Base-by-base conservation (phyloP, 2,797 vertebrate genomes). In the Chrosomus eos region DNA sequence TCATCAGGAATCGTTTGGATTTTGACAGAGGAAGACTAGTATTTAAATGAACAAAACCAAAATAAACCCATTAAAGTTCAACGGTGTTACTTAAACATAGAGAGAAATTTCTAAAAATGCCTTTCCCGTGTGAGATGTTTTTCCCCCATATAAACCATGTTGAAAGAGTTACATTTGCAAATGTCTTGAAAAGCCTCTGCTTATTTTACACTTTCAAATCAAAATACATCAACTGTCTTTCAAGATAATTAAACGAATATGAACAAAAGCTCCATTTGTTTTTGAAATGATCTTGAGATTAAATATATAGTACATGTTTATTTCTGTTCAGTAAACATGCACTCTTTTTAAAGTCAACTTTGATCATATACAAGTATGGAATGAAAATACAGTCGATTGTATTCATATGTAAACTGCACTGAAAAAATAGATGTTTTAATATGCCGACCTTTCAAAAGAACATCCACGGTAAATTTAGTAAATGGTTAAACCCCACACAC, bases 141-240 rank as follows among this genome's bases (percentile, higher is more conserved):
- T 1, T 21, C 13, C 21, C 13, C 14, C 38, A 60, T 19, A 19
- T 66, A 66, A 31, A 33, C 0, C 0, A 16, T 10, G 60, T 36
- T 36, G 43, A 76, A 60, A 76, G 53, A 58, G 23, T 60, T 38
- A 28, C 36, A 60, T 77, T 19, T n/a, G 13, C 74, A 76, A 58
- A 58, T 16, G 68, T 71, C 36, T 26, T 43, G n/a, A 67, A 67
- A 67, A 40, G 67, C 6, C 4, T 28, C 36, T 78, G 58, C 38
- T 64, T 78, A 64, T 53, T 68, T 55, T 80, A 80, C 31, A 68
- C 40, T 6, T 58, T 70, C 10, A 14, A 40, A 55, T 58, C 23
- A 21, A 81, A 70, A 81, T 14, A 81, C 31, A 80, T 48, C 33
- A 40, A 11, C 48, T 53, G 45, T 55, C 28, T 1, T 70, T 70